Conservation (phyloP, 1,140 invertebrate species). For the Bombus superbus region DNA sequence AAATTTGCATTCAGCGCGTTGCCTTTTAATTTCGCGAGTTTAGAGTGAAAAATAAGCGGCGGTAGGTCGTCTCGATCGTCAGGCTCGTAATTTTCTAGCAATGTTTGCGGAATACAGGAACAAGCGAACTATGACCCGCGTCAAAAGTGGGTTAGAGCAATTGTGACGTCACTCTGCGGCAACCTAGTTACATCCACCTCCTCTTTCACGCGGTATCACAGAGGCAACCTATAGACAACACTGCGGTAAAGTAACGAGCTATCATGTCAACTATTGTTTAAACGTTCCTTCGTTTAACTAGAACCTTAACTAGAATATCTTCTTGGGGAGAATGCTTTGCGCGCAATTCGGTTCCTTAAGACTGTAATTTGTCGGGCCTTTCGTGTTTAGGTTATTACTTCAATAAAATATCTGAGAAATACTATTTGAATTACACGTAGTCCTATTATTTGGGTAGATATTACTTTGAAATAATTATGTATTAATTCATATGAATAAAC, state of each 20-base stretch:
- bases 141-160: conserved; percentile 63
- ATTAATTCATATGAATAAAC: too few relatives aligned
- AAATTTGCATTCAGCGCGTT: conserved; percentile 22
- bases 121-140: conserved; percentile 26
- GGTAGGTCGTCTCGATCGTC: not conserved
- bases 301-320: too few relatives aligned
- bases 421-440: too few relatives aligned
- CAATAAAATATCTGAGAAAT: too few relatives aligned
- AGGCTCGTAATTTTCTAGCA: conserved; percentile 54
- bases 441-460: too few relatives aligned
- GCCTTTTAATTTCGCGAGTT: conserved; percentile 2
- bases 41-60: not conserved
- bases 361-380: not conserved
- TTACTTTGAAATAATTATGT: too few relatives aligned
- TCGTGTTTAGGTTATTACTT: not conserved
- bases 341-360: not conserved
- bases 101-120: conserved; percentile 56
- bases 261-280: conserved; percentile 51
- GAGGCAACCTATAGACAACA: conserved; percentile 60
- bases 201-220: conserved; percentile 43
- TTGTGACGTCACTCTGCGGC: conserved; percentile 72
- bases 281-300: not conserved
- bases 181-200: conserved; percentile 64
- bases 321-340: not conserved
- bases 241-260: conserved; percentile 63